Conservation (phyloP, 2,113 vertebrate species). For the Hepsetus odoe region DNA sequence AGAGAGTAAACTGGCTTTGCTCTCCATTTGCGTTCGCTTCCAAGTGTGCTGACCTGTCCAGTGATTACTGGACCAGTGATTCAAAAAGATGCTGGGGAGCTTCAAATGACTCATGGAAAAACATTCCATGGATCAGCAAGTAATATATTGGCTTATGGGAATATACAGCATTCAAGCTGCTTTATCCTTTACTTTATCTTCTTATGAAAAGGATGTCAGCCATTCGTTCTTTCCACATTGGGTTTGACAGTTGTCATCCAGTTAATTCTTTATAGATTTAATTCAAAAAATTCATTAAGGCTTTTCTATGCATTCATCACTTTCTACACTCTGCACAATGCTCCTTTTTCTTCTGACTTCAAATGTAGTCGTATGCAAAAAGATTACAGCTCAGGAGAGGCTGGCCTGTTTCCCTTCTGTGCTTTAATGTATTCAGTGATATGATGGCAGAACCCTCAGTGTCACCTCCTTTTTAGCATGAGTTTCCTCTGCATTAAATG, state of each 20-base stretch:
- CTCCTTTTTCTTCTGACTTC: background rate
- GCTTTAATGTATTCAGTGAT: slow-evolving; percentile 59
- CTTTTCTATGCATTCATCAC: background rate
- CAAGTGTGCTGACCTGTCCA: too few relatives aligned
- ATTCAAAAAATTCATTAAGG: background rate
- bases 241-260: background rate
- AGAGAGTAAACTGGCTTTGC: too few relatives aligned
- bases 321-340: background rate
- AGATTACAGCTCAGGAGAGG: slow-evolving; percentile 44
- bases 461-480: slow-evolving; percentile 73
- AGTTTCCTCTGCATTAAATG: slow-evolving; percentile 66
- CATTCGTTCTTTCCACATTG: background rate
- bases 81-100: too few relatives aligned
- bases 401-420: slow-evolving; percentile 34
- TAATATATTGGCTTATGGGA: background rate
- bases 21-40: too few relatives aligned
- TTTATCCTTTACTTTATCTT: background rate
- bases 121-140: too few relatives aligned
- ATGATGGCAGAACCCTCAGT: slow-evolving; percentile 58
- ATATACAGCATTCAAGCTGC: background rate
- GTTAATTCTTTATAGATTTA: slow-evolving; percentile 28
- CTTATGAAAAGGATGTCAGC: background rate
- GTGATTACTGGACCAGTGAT: too few relatives aligned
- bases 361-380: slow-evolving; percentile 23
- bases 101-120: too few relatives aligned